Evolutionary conservation across 2,113 vertebrate genomes (phyloP).

Genomic region (Oncorhynchus nerka): DNA sequence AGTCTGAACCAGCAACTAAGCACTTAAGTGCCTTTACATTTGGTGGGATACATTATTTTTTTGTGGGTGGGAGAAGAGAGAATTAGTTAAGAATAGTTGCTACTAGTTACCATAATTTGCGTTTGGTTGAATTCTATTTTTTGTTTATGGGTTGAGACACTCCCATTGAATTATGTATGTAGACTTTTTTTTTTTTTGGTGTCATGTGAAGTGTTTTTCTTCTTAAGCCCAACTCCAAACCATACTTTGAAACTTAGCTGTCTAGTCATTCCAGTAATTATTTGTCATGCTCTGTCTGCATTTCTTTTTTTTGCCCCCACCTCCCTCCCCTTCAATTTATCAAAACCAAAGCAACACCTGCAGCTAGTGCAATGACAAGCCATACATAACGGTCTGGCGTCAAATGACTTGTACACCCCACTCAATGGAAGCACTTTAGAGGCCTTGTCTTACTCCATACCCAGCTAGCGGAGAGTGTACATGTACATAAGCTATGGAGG

Average conservation of each 20-base stretch:
- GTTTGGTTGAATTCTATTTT: conserved; percentile 5
- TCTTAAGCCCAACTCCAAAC: conserved; percentile 9
- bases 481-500: neutral
- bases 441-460: conserved; percentile 24
- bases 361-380: conserved; percentile 41
- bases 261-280: conserved; percentile 49
- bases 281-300: neutral
- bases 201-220: neutral
- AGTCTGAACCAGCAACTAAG: conserved; percentile 53
- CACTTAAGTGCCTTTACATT: conserved; percentile 56
- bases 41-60: conserved; percentile 32
- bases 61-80: conserved; percentile 24
- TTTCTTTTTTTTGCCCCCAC: neutral
- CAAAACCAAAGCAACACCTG: conserved; percentile 41
- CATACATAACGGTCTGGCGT: conserved; percentile 21
- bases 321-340: neutral
- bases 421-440: conserved; percentile 52
- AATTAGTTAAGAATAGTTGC: neutral
- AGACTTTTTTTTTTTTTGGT: neutral
- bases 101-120: neutral
- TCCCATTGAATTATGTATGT: neutral
- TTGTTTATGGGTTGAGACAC: neutral
- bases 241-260: conserved; percentile 1
- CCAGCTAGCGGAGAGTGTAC: conserved; percentile 8
- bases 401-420: conserved; percentile 3